phyloP scores from a whole-genome alignment of 2,888 invertebrate genomes.

The Fragum fragum region DNA sequence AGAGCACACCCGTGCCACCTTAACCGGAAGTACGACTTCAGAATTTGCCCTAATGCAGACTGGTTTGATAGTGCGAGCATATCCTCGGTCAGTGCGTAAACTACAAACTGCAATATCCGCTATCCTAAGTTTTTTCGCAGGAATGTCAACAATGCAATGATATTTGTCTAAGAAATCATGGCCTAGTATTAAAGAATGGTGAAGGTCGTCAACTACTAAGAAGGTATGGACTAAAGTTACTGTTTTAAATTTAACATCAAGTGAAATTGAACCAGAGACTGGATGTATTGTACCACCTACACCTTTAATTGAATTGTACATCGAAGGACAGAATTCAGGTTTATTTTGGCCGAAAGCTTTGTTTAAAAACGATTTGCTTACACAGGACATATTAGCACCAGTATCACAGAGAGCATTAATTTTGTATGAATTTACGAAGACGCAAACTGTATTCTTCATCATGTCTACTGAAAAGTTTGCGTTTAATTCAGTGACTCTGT shows the following conservation, averaged over 20 bases:
- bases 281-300: constrained; percentile 42
- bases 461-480: constrained; percentile 47
- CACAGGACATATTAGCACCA: too few relatives aligned
- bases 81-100: constrained; percentile 31
- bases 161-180: constrained; percentile 33
- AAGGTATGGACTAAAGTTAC: constrained; percentile 9
- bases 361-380: too few relatives aligned
- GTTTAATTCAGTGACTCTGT: constrained; percentile 5
- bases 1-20: constrained; percentile 32
- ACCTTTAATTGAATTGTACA: constrained; percentile 25
- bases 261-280: constrained; percentile 14
- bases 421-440: constrained; percentile 21
- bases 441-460: constrained; percentile 43
- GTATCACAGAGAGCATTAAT: constrained; percentile 34
- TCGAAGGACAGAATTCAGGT: constrained; percentile 31
- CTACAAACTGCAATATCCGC: constrained; percentile 31
- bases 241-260: constrained; percentile 31
- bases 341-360: too few relatives aligned
- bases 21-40: too few relatives aligned
- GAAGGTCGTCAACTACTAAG: constrained; percentile 32
- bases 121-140: constrained; percentile 23
- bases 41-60: constrained; percentile 17
- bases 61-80: constrained; percentile 43
- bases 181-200: constrained; percentile 26
- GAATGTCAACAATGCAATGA: too few relatives aligned